Evolutionary conservation across 2,113 vertebrate genomes (phyloP).

Genomic region (Reinhardtius hippoglossoides): DNA sequence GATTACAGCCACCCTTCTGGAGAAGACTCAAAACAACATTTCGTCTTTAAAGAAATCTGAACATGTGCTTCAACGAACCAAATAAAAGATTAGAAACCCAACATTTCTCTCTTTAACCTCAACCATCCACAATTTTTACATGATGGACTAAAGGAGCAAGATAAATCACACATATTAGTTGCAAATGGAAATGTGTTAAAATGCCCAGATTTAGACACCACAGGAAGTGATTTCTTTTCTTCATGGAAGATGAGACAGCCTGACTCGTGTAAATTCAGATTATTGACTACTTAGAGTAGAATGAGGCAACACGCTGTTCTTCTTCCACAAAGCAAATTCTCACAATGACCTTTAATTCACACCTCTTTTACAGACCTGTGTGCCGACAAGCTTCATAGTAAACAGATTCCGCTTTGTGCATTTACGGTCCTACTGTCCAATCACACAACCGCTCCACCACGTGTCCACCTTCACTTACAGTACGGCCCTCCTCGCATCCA

Average conservation of each 20-base stretch:
- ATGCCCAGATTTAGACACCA: not conserved
- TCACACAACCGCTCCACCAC: slow-evolving; percentile 8
- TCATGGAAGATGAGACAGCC: not conserved
- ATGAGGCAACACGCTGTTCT: not conserved
- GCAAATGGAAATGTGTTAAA: not conserved
- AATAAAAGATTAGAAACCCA: not conserved
- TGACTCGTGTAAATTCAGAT: too few relatives aligned
- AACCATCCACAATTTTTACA: too few relatives aligned
- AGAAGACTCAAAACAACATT: slow-evolving; percentile 46
- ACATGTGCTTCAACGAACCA: not conserved
- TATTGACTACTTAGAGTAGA: too few relatives aligned
- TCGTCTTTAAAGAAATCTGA: not conserved
- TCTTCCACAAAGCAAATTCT: not conserved
- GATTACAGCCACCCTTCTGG: slow-evolving; percentile 42
- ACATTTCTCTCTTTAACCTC: too few relatives aligned
- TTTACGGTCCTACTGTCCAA: not conserved
- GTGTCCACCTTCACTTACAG: slow-evolving; percentile 21
- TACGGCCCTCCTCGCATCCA: slow-evolving; percentile 47
- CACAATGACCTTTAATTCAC: not conserved
- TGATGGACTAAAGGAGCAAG: too few relatives aligned
- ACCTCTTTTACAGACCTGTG: slow-evolving; percentile 5
- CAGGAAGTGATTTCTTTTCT: not conserved
- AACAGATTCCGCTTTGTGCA: not conserved
- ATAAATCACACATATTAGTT: too few relatives aligned
- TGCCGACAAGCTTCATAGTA: not conserved